Evolutionary conservation across 92 coral and sea anemone species (phyloP), one percentile per base, ranked within the genome.

Genomic region (Muricea muricata): DNA sequence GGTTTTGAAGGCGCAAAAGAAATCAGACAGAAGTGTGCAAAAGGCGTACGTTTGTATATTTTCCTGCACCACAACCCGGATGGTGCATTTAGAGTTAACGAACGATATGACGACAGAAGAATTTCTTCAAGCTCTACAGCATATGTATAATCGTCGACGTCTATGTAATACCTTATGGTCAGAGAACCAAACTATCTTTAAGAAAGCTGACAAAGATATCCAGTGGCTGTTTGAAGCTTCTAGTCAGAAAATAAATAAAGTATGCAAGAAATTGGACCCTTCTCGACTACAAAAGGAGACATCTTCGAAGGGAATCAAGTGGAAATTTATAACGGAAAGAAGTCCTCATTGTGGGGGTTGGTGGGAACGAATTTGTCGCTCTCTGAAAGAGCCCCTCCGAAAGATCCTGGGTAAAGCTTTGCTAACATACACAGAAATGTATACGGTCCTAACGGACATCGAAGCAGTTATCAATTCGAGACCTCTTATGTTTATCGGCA

Each of bases 81-180:
- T 73, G 79, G 79, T 79, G n/a, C 92, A 85, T 47, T 48, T 89
- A 11, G 89, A 85, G 35, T 75, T 89, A 0, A 89, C 86, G 45
- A 46, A 78, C 10, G 28, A 69, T 47, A 24, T 84, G 56, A 50
- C 86, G 11, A 89, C 92, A 0, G 80, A 85, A 1, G 84, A 85
- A 47, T 80, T 89, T 20, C 80, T 89, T 23, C 89, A 85, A 79
- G 90, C 87, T 0, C 80, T 85, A 10, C 23, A 25, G 32, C 56
- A 89, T 6, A 89, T 84, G 92, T 55, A 30, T 24, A 69, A 69
- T 41, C 75, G 85, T 1, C 18, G 89, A 85, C 84, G 84, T 18
- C 41, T 79, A 1, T 84, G 89, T 30, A 29, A 61, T 58, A 87
- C 87, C 8, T 31, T 88, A 18, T 84, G 85, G 80, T 88, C 91